A percentile compares a stretch with the other conserved stretches of the same genome.
phyloP scores from a whole-genome alignment of 2,888 invertebrate genomes.

The Tiphia femorata region DNA sequence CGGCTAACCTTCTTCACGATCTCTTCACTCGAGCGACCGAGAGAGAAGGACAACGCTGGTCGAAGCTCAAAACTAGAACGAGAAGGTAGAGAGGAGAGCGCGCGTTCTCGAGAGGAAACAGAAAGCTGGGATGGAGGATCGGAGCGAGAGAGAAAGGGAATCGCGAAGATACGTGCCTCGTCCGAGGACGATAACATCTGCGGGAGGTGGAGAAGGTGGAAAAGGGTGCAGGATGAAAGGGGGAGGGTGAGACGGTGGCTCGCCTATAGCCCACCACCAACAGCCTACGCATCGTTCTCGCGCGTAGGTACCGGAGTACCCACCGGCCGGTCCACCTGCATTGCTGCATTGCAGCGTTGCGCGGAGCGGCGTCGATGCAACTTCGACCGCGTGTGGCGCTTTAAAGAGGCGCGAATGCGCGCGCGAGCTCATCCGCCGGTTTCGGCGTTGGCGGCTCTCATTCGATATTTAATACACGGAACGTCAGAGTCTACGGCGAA shows the following conservation, averaged over 20 bases:
- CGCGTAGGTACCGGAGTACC: background rate
- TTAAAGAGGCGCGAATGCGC: no score
- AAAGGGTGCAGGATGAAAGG: no score
- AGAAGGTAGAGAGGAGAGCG: background rate
- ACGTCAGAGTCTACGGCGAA: no score
- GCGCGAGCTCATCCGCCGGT: no score
- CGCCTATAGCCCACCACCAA: slow-evolving; percentile 22
- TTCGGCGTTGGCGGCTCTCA: no score
- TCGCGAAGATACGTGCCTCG: slow-evolving; percentile 3
- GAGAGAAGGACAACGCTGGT: background rate
- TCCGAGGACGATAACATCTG: slow-evolving; percentile 29
- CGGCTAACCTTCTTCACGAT: no score
- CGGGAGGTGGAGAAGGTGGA: slow-evolving; percentile 19
- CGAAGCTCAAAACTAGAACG: background rate
- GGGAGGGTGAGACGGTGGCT: slow-evolving; percentile 33
- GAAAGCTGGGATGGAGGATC: background rate
- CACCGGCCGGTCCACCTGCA: slow-evolving; percentile 35
- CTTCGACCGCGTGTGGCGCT: slow-evolving; percentile 25
- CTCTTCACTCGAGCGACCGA: slow-evolving; percentile 11
- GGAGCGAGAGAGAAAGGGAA: background rate
- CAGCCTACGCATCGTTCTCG: slow-evolving; percentile 35
- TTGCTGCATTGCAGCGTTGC: slow-evolving; percentile 32
- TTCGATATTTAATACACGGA: no score
- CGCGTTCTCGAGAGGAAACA: background rate
- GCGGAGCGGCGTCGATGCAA: slow-evolving; percentile 29